Base-by-base conservation (phyloP, 2,797 vertebrate species). In the Mormyrops attenuatus region DNA sequence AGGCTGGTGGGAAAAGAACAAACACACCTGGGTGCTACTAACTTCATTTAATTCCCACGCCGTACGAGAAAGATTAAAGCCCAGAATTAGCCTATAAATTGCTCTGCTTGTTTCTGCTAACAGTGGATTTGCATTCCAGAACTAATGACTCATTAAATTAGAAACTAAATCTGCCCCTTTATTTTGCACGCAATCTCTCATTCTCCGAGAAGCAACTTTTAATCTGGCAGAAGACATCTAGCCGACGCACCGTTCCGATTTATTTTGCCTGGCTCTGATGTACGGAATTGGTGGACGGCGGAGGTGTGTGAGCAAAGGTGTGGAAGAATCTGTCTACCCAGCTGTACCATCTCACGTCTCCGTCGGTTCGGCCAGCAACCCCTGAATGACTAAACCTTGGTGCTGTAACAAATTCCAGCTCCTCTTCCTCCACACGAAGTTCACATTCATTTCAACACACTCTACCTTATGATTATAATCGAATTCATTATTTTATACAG, bases 121-220 rank as follows among this genome's bases (percentile, higher is more conserved):
- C 87, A 55, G 44, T 66, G 38, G n/a, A 88, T 88, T 66, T 88
- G 87, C 55, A 88, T 66, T 69, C 57, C 44, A 30, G 60, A 88
- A 66, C 87, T 88, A 88, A 88, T 88, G 87, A 66, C 55, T 66
- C 55, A 88, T 88, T 88, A 88, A 88, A 88, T 88, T 88, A 88
- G 87, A 66, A 88, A 47, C 57, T 41, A 49, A 69, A 41, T 30
- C 17, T 66, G 38, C 9, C 87, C 87, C 85, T 38, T 57, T 38
- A 55, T 87, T 57, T 87, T 57, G 15, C 13, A 34, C 5, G 55
- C 50, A 17, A 38, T 87, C 50, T n/a, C 34, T 9, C 55, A 69
- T 47, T 88, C 87, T 88, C 55, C 9, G n/a, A 26, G 86, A 88
- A 63, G 30, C 34, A 8, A n/a, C 8, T 20, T 60, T 15, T 44